phyloP scores from a whole-genome alignment of 2,797 vertebrate species.

The Anguilla obscura region DNA sequence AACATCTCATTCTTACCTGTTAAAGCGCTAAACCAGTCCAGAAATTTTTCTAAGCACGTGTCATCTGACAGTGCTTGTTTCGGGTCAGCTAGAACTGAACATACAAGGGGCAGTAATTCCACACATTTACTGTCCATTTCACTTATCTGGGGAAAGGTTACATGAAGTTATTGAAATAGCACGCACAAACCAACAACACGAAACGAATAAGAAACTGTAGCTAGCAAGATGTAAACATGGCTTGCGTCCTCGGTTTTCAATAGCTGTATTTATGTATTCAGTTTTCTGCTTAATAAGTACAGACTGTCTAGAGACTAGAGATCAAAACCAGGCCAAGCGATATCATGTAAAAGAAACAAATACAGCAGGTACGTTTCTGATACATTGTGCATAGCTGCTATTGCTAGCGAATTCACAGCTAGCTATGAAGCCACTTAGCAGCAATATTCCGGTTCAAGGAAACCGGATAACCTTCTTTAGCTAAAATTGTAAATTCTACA shows the following conservation, averaged over 20 bases:
- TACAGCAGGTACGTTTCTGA: not conserved
- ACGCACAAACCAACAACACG: not conserved
- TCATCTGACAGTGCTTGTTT: constrained; percentile 79
- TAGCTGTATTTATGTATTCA: not conserved
- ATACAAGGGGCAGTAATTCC: constrained; percentile 81
- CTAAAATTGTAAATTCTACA: too few relatives aligned
- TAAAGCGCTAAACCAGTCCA: constrained; percentile 85
- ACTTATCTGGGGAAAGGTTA: not conserved
- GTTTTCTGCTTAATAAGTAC: not conserved
- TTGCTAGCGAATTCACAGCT: not conserved
- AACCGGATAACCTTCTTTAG: not conserved
- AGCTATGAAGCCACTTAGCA: not conserved
- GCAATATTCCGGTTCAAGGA: not conserved
- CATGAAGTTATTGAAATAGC: not conserved
- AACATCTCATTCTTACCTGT: constrained; percentile 68
- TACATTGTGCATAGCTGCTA: not conserved
- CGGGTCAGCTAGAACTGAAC: constrained; percentile 73
- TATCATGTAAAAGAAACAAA: not conserved
- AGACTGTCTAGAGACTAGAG: not conserved
- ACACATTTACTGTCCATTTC: constrained; percentile 80
- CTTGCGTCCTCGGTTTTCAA: not conserved
- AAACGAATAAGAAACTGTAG: not conserved
- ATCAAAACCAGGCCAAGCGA: not conserved
- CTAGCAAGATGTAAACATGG: not conserved
- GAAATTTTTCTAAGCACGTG: constrained; percentile 89